phyloP scores from a whole-genome alignment of 2,797 vertebrate genomes.

The Hemibagrus guttatus region DNA sequence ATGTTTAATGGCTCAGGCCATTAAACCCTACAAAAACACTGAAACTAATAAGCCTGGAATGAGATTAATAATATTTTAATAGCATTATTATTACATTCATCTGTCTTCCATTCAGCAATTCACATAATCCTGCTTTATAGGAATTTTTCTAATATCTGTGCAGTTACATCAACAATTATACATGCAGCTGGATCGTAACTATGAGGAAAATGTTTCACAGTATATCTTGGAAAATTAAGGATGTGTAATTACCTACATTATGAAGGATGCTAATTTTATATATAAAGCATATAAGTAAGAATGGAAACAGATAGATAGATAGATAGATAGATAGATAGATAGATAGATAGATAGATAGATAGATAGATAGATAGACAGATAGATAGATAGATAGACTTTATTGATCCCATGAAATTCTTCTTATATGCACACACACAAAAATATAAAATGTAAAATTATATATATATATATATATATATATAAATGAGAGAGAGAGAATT shows the following conservation, averaged over 20 bases:
- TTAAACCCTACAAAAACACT: background rate
- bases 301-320: too few relatives aligned
- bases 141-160: background rate
- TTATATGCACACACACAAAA: too few relatives aligned
- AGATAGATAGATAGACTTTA: too few relatives aligned
- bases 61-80: background rate
- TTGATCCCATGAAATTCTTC: too few relatives aligned
- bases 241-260: background rate
- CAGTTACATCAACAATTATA: background rate
- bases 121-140: too few relatives aligned
- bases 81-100: slow-evolving; percentile 7
- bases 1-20: background rate
- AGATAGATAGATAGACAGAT: too few relatives aligned
- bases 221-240: background rate
- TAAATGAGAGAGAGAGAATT: too few relatives aligned
- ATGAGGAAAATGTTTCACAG: background rate
- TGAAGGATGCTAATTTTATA: background rate
- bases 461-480: too few relatives aligned
- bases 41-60: background rate
- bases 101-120: background rate
- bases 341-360: too few relatives aligned
- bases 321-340: too few relatives aligned
- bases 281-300: too few relatives aligned
- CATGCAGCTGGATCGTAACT: background rate
- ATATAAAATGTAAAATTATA: too few relatives aligned